phyloP scores from a whole-genome alignment of 2,888 invertebrate genomes.

The Cloeon dipterum region DNA sequence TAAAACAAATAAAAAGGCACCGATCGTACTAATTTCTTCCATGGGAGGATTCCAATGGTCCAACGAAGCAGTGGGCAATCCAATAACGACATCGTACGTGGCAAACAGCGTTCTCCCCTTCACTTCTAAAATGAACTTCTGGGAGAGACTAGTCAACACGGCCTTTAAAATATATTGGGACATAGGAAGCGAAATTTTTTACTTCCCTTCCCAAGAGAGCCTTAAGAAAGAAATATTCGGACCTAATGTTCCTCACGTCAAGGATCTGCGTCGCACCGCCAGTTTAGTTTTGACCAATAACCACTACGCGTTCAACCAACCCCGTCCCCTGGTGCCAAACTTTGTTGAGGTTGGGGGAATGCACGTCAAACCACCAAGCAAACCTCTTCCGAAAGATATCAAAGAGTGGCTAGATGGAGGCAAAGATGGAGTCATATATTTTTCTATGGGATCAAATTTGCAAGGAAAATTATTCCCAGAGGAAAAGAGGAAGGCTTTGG shows the following conservation, averaged over 20 bases:
- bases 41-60: conserved; percentile 1
- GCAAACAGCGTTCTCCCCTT: conserved; percentile 4
- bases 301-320: conserved; percentile 10
- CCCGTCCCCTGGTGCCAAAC: conserved; percentile 7
- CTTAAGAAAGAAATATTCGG: conserved; percentile 1
- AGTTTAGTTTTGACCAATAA: conserved; percentile 11
- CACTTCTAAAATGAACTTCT: conserved; percentile 4
- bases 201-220: not conserved
- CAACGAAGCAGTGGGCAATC: conserved; percentile 4
- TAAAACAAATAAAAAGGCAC: too few species aligned
- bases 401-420: conserved; percentile 10
- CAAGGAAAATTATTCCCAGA: conserved; percentile 9
- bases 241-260: conserved; percentile 6
- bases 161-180: not conserved
- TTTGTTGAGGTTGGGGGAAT: conserved; percentile 11
- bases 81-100: conserved; percentile 1
- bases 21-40: conserved; percentile 3
- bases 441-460: conserved; percentile 12
- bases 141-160: conserved; percentile 4
- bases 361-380: conserved; percentile 11
- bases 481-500: conserved; percentile 8
- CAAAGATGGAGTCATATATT: conserved; percentile 11
- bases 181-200: not conserved
- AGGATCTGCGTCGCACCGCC: conserved; percentile 8
- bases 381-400: conserved; percentile 8